A percentile compares a stretch with the other conserved stretches of the same genome.
phyloP scores from a whole-genome alignment of 2,797 vertebrate genomes.

The Pipistrellus kuhlii region DNA sequence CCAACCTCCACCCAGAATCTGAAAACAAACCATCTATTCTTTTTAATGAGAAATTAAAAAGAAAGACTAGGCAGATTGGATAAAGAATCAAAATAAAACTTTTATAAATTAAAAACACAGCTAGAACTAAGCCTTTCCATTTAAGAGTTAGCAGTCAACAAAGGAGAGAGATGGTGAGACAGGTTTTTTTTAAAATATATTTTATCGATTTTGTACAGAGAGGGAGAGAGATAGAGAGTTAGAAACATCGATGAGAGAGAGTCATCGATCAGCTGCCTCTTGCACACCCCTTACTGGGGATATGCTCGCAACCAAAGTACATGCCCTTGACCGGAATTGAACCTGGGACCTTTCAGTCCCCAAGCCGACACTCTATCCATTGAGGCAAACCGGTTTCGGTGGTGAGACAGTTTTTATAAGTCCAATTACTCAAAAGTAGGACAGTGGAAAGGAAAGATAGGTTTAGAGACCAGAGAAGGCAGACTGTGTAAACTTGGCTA shows the following conservation, averaged over 20 bases:
- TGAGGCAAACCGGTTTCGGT: no score
- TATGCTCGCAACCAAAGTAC: no score
- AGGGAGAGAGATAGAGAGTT: no score
- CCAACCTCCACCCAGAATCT: not conserved
- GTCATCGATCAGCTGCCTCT: no score
- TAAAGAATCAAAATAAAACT: not conserved
- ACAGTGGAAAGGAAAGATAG: not conserved
- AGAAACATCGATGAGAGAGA: no score
- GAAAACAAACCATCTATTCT: not conserved
- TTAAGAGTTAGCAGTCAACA: not conserved
- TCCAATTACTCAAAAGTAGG: not conserved
- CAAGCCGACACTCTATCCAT: no score
- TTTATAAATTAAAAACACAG: not conserved
- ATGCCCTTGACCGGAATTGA: no score
- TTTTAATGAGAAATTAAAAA: not conserved
- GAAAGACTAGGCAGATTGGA: not conserved
- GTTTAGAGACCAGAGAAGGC: not conserved
- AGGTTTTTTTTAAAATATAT: no score
- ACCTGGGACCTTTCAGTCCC: no score
- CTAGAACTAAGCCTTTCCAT: not conserved
- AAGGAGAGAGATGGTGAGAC: not conserved
- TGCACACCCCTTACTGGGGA: no score
- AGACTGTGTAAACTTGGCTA: not conserved
- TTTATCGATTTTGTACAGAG: no score
- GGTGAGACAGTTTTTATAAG: not conserved